Evolutionary conservation across 2,888 invertebrate genomes (phyloP).

Genomic region (Deroplatys truncata): DNA sequence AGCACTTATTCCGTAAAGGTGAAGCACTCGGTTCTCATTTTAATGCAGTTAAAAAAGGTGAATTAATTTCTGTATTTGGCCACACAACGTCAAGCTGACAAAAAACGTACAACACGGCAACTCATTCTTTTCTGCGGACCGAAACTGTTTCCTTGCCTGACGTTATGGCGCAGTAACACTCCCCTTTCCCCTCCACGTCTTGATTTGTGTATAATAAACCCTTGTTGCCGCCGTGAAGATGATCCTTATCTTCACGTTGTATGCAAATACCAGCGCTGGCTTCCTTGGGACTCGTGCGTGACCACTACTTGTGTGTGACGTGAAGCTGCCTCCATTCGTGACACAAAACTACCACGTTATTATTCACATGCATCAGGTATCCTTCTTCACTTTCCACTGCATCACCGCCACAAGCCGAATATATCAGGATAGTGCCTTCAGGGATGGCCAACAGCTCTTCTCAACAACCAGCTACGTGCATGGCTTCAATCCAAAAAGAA

Average conservation of each 20-base stretch:
- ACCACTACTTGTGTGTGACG: constrained; percentile 1
- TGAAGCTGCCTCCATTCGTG: constrained; percentile 6
- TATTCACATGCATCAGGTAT: constrained; percentile 18
- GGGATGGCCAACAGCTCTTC: neutral
- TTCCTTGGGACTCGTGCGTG: neutral
- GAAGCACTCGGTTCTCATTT: neutral
- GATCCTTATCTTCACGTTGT: constrained; percentile 1
- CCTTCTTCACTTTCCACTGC: neutral
- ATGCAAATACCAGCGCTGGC: constrained; percentile 8
- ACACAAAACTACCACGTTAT: constrained; percentile 8
- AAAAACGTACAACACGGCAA: neutral
- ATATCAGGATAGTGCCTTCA: neutral
- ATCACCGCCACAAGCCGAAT: neutral
- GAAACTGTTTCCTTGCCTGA: neutral
- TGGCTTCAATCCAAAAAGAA: too few species aligned
- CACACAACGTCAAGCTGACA: neutral
- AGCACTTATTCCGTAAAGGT: neutral
- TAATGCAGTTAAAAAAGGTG: neutral
- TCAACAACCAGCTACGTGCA: too few species aligned
- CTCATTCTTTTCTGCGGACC: neutral
- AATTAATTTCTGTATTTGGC: neutral
- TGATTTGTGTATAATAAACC: constrained; percentile 11
- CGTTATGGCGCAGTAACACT: neutral
- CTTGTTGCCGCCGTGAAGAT: neutral
- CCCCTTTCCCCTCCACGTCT: neutral